Percentiles rank a stretch among this genome's conserved stretches.
phyloP scores from a whole-genome alignment of 2,888 invertebrate genomes.

The Noctuana brunneofusca region DNA sequence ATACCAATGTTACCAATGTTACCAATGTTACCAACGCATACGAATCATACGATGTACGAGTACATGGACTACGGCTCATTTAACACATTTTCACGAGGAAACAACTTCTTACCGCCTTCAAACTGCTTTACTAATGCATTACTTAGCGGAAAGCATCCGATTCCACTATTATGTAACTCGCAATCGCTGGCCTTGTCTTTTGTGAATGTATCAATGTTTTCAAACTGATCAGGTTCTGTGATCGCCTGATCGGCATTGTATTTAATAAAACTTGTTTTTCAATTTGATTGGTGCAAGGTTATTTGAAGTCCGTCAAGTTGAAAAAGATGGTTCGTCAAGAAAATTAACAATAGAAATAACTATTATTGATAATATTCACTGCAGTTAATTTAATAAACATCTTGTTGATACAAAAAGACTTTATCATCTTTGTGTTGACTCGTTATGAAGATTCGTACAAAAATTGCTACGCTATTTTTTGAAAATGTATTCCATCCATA shows the following conservation, averaged over 20 bases:
- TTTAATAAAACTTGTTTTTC: background rate
- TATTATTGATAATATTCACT: no score
- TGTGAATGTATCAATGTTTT: background rate
- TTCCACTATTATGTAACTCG: conserved; percentile 1
- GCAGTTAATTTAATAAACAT: no score
- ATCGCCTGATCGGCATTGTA: background rate
- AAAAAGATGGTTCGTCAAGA: no score
- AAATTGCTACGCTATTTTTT: no score
- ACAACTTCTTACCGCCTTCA: conserved; percentile 17
- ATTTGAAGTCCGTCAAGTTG: no score
- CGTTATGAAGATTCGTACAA: no score
- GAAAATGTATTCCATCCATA: background rate
- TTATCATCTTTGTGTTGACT: no score
- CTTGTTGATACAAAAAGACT: no score
- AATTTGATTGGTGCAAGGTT: background rate
- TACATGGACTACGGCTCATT: conserved; percentile 12
- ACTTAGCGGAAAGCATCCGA: conserved; percentile 11
- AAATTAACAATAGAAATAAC: no score
- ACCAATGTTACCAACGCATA: background rate
- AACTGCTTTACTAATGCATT: conserved; percentile 17
- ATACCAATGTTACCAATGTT: background rate
- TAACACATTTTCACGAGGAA: conserved; percentile 28
- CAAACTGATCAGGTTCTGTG: background rate
- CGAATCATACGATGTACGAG: background rate
- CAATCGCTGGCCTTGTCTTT: conserved; percentile 1